Percentiles rank a stretch among this genome's conserved stretches.
These are phyloP conservation scores for Athene noctua DNA, from an alignment of 2,113 vertebrate species.

Conservation along the genomic window DNA sequence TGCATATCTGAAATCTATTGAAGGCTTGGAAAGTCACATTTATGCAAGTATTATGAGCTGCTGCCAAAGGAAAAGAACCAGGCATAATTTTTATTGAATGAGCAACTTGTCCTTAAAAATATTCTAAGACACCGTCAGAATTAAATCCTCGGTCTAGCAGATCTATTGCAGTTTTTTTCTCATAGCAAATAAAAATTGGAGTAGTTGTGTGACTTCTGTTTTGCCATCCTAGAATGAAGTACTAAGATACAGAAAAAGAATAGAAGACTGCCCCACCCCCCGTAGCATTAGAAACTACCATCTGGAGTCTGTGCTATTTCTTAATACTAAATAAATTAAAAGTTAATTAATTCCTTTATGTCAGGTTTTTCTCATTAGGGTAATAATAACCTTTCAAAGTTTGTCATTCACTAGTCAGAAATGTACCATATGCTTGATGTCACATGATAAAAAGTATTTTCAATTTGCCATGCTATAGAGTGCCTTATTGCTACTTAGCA, in stretches of 20 bases:
- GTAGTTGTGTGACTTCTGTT: not conserved
- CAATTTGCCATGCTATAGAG: not conserved
- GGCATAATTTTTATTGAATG: not conserved
- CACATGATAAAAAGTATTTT: conserved; percentile 38
- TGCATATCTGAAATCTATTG: not conserved
- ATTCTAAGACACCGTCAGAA: not conserved
- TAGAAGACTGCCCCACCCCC: not conserved
- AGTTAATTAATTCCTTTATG: conserved; percentile 63
- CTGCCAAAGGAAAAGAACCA: not conserved
- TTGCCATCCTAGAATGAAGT: not conserved
- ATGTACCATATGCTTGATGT: conserved; percentile 51
- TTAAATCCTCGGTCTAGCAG: not conserved
- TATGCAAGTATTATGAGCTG: not conserved
- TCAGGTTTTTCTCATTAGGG: conserved; percentile 43
- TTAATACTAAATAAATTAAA: conserved; percentile 56
- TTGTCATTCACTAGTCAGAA: conserved; percentile 44
- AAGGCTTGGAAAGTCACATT: not conserved
- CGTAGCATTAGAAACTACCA: not conserved
- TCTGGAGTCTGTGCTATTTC: conserved; percentile 37
- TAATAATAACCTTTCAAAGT: conserved; percentile 56
- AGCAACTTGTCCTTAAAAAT: not conserved
- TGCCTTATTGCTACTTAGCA: not conserved
- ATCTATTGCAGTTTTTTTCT: not conserved
- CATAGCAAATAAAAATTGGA: not conserved
- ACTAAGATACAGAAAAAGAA: not conserved